Evolutionary conservation across 64 coral and sea anemone genomes (phyloP).

Genomic region (Exaiptasia diaphana): DNA sequence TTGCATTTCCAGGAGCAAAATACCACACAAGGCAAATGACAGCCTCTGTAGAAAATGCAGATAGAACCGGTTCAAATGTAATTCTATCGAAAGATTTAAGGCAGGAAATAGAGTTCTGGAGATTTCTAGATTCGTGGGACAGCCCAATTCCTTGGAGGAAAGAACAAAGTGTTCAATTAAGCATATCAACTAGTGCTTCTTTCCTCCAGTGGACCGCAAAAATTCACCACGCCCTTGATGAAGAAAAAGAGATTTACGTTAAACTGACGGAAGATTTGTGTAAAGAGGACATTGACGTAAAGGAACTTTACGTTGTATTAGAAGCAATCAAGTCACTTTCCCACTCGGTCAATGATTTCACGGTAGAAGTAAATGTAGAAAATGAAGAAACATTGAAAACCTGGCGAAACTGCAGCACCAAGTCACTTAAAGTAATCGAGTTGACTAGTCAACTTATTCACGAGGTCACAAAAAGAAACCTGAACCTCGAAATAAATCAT

Average conservation of each 20-base stretch:
- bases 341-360: neutral
- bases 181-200: neutral
- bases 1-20: conserved; percentile 13
- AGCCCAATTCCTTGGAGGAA: too few species aligned
- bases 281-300: conserved; percentile 1
- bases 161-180: too few species aligned
- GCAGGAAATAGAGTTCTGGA: neutral
- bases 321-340: neutral
- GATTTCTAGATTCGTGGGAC: neutral
- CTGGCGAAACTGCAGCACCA: neutral
- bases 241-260: neutral
- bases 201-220: neutral
- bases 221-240: neutral
- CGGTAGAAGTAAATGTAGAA: neutral
- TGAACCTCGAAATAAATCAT: neutral
- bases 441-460: neutral
- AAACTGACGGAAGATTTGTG: neutral
- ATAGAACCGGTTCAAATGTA: neutral
- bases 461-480: neutral
- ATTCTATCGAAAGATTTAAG: neutral
- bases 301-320: neutral
- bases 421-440: neutral
- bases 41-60: neutral
- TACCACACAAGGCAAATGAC: conserved; percentile 9
- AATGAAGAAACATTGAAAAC: neutral